These are phyloP conservation scores for Austrolebias charrua DNA, from an alignment of 2,797 vertebrate species.

Conservation along the genomic window DNA sequence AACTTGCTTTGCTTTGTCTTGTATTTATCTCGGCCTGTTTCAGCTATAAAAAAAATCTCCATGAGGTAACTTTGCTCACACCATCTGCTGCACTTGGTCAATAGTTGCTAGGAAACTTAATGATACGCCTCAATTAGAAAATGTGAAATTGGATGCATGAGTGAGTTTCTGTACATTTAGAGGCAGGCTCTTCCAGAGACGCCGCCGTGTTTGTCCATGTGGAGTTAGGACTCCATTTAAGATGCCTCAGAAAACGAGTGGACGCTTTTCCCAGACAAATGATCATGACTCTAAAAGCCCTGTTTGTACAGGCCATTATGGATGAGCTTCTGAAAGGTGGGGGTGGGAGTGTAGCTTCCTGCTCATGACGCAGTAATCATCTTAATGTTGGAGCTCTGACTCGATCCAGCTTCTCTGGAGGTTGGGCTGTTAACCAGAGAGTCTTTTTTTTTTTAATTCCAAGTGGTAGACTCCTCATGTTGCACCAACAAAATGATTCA, in stretches of 20 bases:
- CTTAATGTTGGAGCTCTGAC: conserved; percentile 66
- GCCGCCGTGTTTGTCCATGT: conserved; percentile 3
- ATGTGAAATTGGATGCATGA: conserved; percentile 8
- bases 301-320: conserved; percentile 15
- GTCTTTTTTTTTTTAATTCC: conserved; percentile 16
- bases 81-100: conserved; percentile 28
- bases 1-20: conserved; percentile 66
- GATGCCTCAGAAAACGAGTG: conserved; percentile 11
- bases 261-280: conserved; percentile 6
- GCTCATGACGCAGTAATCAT: conserved; percentile 67
- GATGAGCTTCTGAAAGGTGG: conserved; percentile 9
- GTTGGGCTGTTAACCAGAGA: conserved; percentile 27
- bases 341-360: conserved; percentile 46
- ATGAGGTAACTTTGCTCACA: conserved; percentile 29
- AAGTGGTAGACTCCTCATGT: conserved; percentile 12
- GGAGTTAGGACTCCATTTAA: conserved; percentile 19
- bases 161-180: conserved; percentile 16
- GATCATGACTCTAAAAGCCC: conserved; percentile 48
- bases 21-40: conserved; percentile 32
- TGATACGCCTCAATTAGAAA: conserved; percentile 14
- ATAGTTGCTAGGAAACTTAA: conserved; percentile 46
- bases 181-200: conserved; percentile 10
- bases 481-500: background rate
- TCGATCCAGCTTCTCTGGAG: conserved; percentile 65
- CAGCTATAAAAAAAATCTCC: conserved; percentile 31